phyloP scores from a whole-genome alignment of 2,888 invertebrate species.

The Germaria angustata region DNA sequence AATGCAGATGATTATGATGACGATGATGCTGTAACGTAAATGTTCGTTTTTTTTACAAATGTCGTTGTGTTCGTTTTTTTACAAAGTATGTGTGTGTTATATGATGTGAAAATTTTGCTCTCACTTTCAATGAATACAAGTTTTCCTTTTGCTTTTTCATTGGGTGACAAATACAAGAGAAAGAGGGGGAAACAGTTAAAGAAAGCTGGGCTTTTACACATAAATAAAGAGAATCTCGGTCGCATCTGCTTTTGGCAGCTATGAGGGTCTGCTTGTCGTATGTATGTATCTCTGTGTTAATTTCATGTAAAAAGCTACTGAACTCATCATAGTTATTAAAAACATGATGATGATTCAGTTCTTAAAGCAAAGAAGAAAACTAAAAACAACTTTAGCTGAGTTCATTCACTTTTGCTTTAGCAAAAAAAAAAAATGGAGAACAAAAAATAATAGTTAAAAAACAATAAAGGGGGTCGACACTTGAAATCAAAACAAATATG shows the following conservation, averaged over 20 bases:
- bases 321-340: conserved; percentile 59
- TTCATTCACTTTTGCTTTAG: conserved; percentile 65
- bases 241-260: conserved; percentile 48
- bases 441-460: not conserved
- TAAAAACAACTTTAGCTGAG: conserved; percentile 63
- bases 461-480: conserved; percentile 34
- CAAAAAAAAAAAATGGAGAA: conserved; percentile 36
- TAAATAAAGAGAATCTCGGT: conserved; percentile 36
- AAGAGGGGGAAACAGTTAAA: not conserved
- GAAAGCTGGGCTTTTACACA: conserved; percentile 38
- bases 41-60: conserved; percentile 1
- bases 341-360: conserved; percentile 37
- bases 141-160: conserved; percentile 35
- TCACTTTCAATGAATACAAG: conserved; percentile 80
- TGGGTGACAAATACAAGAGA: not conserved
- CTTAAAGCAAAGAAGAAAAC: conserved; percentile 42
- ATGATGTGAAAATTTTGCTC: conserved; percentile 71
- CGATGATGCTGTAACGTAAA: conserved; percentile 52
- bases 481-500: conserved; percentile 57
- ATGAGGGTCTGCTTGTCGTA: conserved; percentile 8
- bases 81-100: conserved; percentile 17
- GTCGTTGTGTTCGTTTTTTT: not conserved
- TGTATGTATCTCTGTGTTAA: conserved; percentile 2
- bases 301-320: conserved; percentile 58
- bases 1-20: conserved; percentile 36